These are phyloP conservation scores for Lamprologus lemairii DNA, from an alignment of 2,113 vertebrate species.

Conservation along the genomic window DNA sequence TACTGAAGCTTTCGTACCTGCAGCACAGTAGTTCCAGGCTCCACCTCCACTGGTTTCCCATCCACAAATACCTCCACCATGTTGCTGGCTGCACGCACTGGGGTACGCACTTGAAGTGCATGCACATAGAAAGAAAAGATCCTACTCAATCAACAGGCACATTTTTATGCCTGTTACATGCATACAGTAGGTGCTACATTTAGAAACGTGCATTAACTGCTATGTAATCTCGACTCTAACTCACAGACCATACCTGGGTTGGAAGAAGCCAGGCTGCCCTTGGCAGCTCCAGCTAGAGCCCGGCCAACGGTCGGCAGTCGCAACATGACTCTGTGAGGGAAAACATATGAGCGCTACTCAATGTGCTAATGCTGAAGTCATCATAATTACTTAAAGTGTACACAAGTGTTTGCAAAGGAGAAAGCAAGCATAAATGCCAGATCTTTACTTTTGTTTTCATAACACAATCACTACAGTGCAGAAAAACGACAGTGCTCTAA, in stretches of 20 bases:
- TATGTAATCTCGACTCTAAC: background rate
- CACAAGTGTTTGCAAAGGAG: background rate
- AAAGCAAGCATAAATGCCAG: background rate
- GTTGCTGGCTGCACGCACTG: constrained; percentile 82
- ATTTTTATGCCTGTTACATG: too few relatives aligned
- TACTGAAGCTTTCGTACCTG: constrained; percentile 71
- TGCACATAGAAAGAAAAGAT: background rate
- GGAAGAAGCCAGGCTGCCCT: constrained; percentile 55
- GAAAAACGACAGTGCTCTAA: fast-evolving
- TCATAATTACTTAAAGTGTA: background rate
- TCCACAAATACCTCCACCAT: constrained; percentile 98
- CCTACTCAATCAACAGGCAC: background rate
- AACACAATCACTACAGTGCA: too few relatives aligned
- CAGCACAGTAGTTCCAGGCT: constrained; percentile 91
- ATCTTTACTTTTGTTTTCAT: background rate
- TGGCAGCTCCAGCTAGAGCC: constrained; percentile 74
- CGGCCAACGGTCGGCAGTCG: constrained; percentile 78
- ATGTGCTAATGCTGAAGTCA: background rate
- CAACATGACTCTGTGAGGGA: constrained; percentile 78
- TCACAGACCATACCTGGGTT: constrained; percentile 70
- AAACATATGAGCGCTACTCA: background rate
- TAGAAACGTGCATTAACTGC: background rate
- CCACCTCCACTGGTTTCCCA: constrained; percentile 86
- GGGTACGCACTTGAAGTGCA: constrained; percentile 67
- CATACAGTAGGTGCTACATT: background rate